These are phyloP conservation scores for Echinometra lucunter DNA, from an alignment of 53 echinoderm and acorn worm genomes.

Conservation along the genomic window DNA sequence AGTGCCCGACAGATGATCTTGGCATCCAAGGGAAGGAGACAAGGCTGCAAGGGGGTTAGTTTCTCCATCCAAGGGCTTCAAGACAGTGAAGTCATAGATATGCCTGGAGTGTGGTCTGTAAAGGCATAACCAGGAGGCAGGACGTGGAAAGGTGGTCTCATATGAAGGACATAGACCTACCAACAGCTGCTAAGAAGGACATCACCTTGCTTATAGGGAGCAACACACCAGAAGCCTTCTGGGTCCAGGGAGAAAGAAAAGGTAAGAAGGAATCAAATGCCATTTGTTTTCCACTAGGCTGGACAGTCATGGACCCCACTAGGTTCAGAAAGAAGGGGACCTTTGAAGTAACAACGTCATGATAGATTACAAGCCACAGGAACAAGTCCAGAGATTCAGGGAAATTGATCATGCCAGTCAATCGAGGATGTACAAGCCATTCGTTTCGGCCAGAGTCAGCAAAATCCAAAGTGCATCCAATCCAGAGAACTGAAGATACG, in stretches of 20 bases:
- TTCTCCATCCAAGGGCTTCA: no score
- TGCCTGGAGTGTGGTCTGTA: constrained; percentile 67
- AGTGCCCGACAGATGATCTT: constrained; percentile 71
- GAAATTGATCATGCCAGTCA: no score
- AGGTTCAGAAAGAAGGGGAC: constrained; percentile 71
- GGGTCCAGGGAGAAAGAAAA: no score
- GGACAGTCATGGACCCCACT: no score
- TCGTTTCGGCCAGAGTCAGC: not conserved
- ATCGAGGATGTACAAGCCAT: constrained; percentile 46
- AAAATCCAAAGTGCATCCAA: constrained; percentile 50
- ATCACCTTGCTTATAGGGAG: constrained; percentile 70
- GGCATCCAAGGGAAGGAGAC: no score
- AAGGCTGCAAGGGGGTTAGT: constrained; percentile 66
- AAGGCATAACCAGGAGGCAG: constrained; percentile 1
- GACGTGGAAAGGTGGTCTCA: constrained; percentile 68
- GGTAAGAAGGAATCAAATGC: no score
- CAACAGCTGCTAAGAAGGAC: not conserved
- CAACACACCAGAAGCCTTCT: constrained; percentile 69
- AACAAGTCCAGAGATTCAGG: no score
- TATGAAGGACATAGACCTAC: constrained; percentile 63
- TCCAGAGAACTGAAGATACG: constrained; percentile 30
- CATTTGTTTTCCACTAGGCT: no score
- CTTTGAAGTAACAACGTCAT: no score
- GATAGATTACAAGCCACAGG: no score
- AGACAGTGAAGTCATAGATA: no score